Evolutionary conservation across 2,888 invertebrate genomes (phyloP).

Genomic region (Keiferia lycopersicella): DNA sequence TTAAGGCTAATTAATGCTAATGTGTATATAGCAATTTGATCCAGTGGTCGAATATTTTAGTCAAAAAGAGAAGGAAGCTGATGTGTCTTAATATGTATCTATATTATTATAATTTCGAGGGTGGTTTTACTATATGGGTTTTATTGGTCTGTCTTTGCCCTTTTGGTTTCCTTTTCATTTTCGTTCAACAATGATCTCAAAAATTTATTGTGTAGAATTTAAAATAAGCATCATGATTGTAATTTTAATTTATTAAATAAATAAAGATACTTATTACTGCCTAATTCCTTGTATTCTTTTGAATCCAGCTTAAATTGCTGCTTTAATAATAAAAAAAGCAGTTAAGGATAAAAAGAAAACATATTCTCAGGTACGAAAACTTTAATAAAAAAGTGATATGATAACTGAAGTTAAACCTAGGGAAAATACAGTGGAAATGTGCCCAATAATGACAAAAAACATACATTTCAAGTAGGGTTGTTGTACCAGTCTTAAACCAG

Average conservation of each 20-base stretch:
- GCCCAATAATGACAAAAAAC: neutral
- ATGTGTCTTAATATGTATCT: neutral
- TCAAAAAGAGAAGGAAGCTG: neutral
- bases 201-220: neutral
- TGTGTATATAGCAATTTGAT: no score
- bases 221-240: neutral
- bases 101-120: neutral
- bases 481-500: no score
- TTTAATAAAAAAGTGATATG: slow-evolving; percentile 37
- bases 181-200: neutral
- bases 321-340: neutral
- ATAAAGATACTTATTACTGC: no score
- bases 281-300: neutral
- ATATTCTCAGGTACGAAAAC: slow-evolving; percentile 40
- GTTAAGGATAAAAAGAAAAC: neutral
- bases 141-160: neutral
- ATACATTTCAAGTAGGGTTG: neutral
- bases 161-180: neutral
- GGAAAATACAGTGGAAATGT: neutral
- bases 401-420: neutral
- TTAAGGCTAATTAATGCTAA: no score
- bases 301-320: neutral
- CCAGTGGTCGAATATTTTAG: no score
- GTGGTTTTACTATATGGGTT: neutral
- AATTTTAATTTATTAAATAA: slow-evolving; percentile 2